A percentile compares a stretch with the other conserved stretches of the same genome.
Evolutionary conservation across 2,113 vertebrate genomes (phyloP).

Genomic region (Urocolius indicus): DNA sequence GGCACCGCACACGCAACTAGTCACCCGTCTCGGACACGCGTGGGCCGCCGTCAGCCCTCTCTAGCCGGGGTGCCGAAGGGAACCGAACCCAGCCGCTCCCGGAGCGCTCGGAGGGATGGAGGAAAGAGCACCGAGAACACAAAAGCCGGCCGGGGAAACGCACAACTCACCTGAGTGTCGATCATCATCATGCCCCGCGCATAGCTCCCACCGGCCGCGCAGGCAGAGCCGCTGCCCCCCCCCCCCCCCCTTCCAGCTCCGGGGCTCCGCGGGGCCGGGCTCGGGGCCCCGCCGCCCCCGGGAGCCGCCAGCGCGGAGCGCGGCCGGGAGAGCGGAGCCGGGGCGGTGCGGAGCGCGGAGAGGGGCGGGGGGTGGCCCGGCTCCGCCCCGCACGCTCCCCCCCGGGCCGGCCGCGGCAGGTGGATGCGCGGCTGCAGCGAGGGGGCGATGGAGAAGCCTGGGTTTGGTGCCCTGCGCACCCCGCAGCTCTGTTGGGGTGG

Average conservation of each 20-base stretch:
- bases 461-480: background rate
- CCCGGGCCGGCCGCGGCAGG: too few species aligned
- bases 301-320: too few species aligned
- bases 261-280: background rate
- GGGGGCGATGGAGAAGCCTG: too few species aligned
- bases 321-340: too few species aligned
- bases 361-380: background rate
- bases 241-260: too few species aligned
- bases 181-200: slow-evolving; percentile 56
- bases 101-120: too few species aligned
- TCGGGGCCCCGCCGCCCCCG: too few species aligned
- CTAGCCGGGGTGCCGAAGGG: rapidly evolving
- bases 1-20: background rate
- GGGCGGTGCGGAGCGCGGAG: background rate
- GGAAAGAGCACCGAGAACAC: background rate
- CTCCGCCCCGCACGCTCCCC: background rate
- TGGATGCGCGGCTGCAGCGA: too few species aligned
- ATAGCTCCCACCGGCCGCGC: background rate
- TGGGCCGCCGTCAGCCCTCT: background rate
- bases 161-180: slow-evolving; percentile 53
- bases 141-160: background rate
- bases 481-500: too few species aligned
- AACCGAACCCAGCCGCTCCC: background rate
- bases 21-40: background rate
- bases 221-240: background rate